Evolutionary conservation across 2,888 invertebrate genomes (phyloP), one percentile per base, ranked within the genome.

Genomic region (Spisula subtruncata): DNA sequence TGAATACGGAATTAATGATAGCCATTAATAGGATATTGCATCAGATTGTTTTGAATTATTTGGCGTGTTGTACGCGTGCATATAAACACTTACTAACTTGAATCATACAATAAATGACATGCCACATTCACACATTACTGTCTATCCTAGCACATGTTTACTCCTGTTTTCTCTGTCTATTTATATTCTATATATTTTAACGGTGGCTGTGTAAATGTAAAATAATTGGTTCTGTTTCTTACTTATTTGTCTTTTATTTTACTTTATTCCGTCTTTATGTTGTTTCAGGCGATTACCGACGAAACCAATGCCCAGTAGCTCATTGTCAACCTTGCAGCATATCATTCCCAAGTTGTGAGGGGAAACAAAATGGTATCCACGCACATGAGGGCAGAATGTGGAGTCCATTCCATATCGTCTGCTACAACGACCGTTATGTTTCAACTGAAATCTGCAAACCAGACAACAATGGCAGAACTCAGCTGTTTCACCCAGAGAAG

Each of bases 401-500:
- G 89, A 87, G 89, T 6, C 93, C 93, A 29, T 90, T 90, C 79
- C 92, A 89, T 71, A 90, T 91, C 83, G 83, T 91, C 51, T 93
- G 93, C 41, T 89, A 90, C 83, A 85, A 89, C 41, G 90, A 92
- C 16, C 89, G 93, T 54, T 90, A 87, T 12, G 81, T 92, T 10
- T 86, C 88, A 6, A 84, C 81, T 29, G 89, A 89, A 20, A 75
- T 81, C 4, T 93, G 93, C 81, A 86, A 83, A 18, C 25, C 81
- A 0, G 93, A 93, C 82, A 80, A 35, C 5, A 60, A 90, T 41
- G 92, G 91, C 16, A 83, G 92, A 60, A 88, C 90, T 20, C 91
- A 92, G 35, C 75, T 92, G 14, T 92, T 92, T 84, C 90, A 95
- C 92, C 48, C 92, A 90, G 82, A 90, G 66, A 29, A 87, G 92